Evolutionary conservation across 2,888 invertebrate species (phyloP), one percentile per base, ranked within the genome.

Genomic region (Plutella xylostella): DNA sequence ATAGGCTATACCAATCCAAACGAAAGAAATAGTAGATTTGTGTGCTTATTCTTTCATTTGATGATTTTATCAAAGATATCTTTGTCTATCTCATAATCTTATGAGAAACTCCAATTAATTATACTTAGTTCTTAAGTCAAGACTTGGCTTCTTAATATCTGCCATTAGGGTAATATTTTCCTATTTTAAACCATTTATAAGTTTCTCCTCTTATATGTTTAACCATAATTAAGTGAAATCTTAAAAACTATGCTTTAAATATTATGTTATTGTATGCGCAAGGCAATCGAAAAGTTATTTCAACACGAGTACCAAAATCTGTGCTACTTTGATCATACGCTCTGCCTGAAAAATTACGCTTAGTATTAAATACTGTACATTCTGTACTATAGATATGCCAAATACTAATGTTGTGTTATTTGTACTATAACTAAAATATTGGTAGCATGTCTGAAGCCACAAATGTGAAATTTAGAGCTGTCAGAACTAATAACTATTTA

Each of bases 331-430:
- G 21, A 19, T 20, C 3, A 33, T 38, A 15, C 2, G 18, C 40
- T 43, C 38, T 47, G 47, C 47, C 46, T 48, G 43, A 43, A 46
- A 49, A 35, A 41, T 38, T 41, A 53, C 52, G 53, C 53, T 53
- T 51, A 48, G 47, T 46, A 48, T 45, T 42, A 52, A 51, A 53
- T 51, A 42, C 35, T 64, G 61, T 63, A 66, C 57, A 58, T 63
- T 64, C 54, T 64, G 61, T 67, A 64, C 55, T 62, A 66, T 68
- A 66, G 57, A 64, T 63, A 67, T 67, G 66, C 67, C 68, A 67
- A 68, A 68, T 63, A 68, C 52, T 59, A 14, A 38, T 41, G 6
- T 30, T 41, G 54, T 59, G 54, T 56, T 52, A 52, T 47, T 52
- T 54, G 54, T 61, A 59, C 53, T 52, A 56, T 56, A 50, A 42